A percentile compares a stretch with the other conserved stretches of the same genome.
These are phyloP conservation scores for Stegastes partitus DNA, from an alignment of 2,113 vertebrate genomes.

Conservation along the genomic window DNA sequence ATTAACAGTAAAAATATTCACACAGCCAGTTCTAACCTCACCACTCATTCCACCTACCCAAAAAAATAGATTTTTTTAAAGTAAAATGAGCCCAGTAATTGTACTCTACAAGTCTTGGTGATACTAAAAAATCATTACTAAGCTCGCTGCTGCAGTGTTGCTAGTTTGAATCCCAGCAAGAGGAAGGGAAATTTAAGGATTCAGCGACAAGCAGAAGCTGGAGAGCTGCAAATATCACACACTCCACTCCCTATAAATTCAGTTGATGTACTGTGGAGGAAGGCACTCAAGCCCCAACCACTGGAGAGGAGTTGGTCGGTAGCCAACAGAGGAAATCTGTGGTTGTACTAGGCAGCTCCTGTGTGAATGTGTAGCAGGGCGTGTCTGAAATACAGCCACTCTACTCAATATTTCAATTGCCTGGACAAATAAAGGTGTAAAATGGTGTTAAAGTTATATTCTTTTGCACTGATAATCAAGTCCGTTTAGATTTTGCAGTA, in stretches of 20 bases:
- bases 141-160: constrained; percentile 9
- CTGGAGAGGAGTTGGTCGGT: constrained; percentile 65
- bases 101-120: constrained; percentile 14
- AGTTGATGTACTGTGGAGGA: constrained; percentile 71
- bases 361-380: constrained; percentile 75
- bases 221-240: constrained; percentile 68
- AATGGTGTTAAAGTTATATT: constrained; percentile 16
- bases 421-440: constrained; percentile 45
- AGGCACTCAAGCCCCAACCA: constrained; percentile 67
- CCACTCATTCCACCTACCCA: not conserved
- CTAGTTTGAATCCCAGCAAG: constrained; percentile 50
- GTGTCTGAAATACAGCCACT: constrained; percentile 65
- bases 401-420: constrained; percentile 54
- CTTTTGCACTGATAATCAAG: constrained; percentile 30
- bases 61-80: constrained; percentile 21
- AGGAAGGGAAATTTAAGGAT: constrained; percentile 55
- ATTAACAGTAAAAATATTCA: constrained; percentile 12
- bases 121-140: constrained; percentile 35
- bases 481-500: not conserved
- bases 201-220: constrained; percentile 63
- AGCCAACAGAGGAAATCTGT: constrained; percentile 74
- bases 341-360: constrained; percentile 69
- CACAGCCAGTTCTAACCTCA: not conserved
- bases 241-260: constrained; percentile 68
- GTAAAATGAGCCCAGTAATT: constrained; percentile 26